Conservation (phyloP, 2,888 invertebrate genomes). For the Polyommatus iphigenia region DNA sequence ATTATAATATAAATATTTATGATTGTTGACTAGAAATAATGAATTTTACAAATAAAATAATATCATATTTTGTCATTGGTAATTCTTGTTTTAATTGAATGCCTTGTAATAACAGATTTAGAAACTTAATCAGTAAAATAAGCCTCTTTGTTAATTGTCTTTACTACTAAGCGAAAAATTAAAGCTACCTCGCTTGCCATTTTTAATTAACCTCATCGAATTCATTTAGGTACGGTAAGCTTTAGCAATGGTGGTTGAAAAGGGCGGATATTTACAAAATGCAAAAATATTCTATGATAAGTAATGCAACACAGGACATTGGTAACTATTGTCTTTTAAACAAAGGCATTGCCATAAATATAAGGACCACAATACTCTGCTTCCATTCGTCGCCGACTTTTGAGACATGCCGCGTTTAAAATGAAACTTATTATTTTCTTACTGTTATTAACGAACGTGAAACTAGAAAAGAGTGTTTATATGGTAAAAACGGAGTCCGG, state of each 20-base stretch:
- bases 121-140: too few species aligned
- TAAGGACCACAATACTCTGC: conserved; percentile 46
- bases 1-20: too few species aligned
- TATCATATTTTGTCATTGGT: too few species aligned
- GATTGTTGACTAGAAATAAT: too few species aligned
- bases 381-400: not conserved
- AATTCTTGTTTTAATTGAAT: too few species aligned
- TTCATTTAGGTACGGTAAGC: not conserved
- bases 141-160: too few species aligned
- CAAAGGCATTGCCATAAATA: conserved; percentile 64
- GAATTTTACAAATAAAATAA: too few species aligned
- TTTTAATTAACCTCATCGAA: not conserved
- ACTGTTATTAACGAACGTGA: conserved; percentile 51
- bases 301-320: conserved; percentile 53
- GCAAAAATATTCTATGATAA: not conserved
- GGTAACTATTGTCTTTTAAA: conserved; percentile 56
- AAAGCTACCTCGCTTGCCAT: not conserved
- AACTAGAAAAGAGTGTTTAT: conserved; percentile 46
- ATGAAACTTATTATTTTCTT: conserved; percentile 54
- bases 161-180: too few species aligned
- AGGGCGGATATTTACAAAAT: conserved; percentile 2
- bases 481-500: not conserved
- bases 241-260: not conserved
- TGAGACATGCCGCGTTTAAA: conserved; percentile 49
- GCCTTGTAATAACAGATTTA: too few species aligned